These are phyloP conservation scores for Lydus trimaculatus DNA, from an alignment of 2,888 invertebrate species.

Conservation along the genomic window DNA sequence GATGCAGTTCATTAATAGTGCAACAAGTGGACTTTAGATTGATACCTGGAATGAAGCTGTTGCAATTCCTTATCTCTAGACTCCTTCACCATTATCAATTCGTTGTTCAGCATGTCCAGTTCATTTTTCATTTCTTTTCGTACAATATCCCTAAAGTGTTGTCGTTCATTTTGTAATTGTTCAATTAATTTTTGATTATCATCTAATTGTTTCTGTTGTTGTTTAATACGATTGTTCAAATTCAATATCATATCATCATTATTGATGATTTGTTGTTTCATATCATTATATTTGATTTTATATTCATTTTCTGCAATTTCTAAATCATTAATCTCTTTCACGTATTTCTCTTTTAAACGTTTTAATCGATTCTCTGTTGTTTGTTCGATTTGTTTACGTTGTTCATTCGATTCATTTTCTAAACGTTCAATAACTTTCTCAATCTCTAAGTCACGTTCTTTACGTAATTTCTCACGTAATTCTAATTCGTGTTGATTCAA, in stretches of 20 bases:
- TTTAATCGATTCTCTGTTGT: conserved; percentile 68
- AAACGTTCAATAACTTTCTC: conserved; percentile 75
- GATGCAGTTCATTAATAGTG: conserved; percentile 7
- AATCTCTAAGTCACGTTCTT: conserved; percentile 80
- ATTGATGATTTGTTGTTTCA: conserved; percentile 70
- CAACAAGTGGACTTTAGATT: not conserved
- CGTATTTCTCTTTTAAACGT: conserved; percentile 78
- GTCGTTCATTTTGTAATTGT: conserved; percentile 65
- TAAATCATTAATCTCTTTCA: conserved; percentile 72
- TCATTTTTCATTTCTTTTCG: conserved; percentile 70
- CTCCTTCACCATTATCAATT: conserved; percentile 66
- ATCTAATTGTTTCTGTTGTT: conserved; percentile 70
- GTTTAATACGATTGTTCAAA: conserved; percentile 68
- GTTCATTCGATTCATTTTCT: conserved; percentile 70
- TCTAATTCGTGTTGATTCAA: conserved; percentile 72
- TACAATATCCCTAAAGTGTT: conserved; percentile 66
- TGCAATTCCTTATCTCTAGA: conserved; percentile 79
- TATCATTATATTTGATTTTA: conserved; percentile 71
- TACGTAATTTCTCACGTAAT: conserved; percentile 73
- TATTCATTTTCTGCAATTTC: conserved; percentile 72
- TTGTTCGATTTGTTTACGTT: conserved; percentile 69
- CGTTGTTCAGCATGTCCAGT: conserved; percentile 68
- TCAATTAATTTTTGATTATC: conserved; percentile 58
- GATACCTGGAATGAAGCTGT: conserved; percentile 79
- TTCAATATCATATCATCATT: conserved; percentile 69